Conservation (phyloP, 2,888 invertebrate species). For the Ophioninae sp. region DNA sequence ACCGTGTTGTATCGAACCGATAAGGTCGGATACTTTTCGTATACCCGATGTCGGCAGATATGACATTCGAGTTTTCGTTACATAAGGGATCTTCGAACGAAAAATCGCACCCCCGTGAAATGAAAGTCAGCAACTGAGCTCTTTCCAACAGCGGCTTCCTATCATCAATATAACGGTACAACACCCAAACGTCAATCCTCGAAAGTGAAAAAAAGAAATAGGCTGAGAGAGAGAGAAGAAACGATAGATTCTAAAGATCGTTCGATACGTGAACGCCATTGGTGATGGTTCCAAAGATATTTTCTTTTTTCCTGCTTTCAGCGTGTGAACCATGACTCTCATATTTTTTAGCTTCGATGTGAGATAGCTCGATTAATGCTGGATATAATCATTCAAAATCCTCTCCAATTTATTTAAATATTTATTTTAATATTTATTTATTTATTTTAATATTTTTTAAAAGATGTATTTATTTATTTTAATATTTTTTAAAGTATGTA, state of each 20-base stretch:
- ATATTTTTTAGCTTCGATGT: slow-evolving; percentile 33
- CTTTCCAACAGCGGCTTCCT: slow-evolving; percentile 9
- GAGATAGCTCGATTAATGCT: slow-evolving; percentile 35
- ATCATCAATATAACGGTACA: slow-evolving; percentile 43
- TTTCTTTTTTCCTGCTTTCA: slow-evolving; percentile 16
- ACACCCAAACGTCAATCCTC: slow-evolving; percentile 13
- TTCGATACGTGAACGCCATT: slow-evolving; percentile 21
- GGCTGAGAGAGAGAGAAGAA: background rate
- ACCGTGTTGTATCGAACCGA: slow-evolving; percentile 33
- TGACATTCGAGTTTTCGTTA: slow-evolving; percentile 34
- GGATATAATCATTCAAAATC: slow-evolving; percentile 34
- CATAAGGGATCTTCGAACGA: slow-evolving; percentile 19
- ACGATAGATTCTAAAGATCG: slow-evolving; percentile 18
- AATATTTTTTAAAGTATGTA: too few species aligned
- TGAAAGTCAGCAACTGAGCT: slow-evolving; percentile 52
- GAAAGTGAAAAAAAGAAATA: slow-evolving; percentile 3
- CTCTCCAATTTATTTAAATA: too few species aligned
- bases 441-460: too few species aligned
- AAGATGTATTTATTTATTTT: too few species aligned
- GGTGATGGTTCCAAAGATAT: slow-evolving; percentile 21
- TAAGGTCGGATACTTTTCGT: slow-evolving; percentile 34
- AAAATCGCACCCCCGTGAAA: slow-evolving; percentile 47
- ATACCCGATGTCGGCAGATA: slow-evolving; percentile 28
- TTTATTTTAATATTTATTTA: too few species aligned
- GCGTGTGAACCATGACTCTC: slow-evolving; percentile 30